Evolutionary conservation across 2,113 vertebrate species (phyloP).

Genomic region (Arvicanthis niloticus): DNA sequence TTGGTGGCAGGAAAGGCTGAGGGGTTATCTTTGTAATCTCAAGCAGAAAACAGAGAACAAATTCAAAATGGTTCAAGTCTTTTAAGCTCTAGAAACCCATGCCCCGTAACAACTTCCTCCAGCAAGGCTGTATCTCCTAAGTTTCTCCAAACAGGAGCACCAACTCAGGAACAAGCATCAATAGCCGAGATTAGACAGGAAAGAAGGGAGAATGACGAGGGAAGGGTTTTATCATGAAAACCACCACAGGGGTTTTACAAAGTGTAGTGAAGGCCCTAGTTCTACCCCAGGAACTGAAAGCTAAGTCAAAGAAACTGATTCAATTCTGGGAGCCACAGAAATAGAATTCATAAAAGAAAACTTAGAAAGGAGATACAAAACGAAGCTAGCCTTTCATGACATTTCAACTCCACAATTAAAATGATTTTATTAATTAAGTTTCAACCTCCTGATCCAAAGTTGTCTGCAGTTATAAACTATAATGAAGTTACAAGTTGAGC

Average conservation of each 20-base stretch:
- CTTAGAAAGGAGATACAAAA: not conserved
- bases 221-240: not conserved
- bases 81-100: not conserved
- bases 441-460: not conserved
- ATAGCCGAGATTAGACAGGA: not conserved
- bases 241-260: not conserved
- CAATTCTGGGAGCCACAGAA: not conserved
- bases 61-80: not conserved
- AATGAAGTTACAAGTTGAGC: slow-evolving; percentile 6
- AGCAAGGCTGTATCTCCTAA: not conserved
- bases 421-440: not conserved
- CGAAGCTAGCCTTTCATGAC: not conserved
- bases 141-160: not conserved
- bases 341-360: not conserved
- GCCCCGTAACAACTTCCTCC: not conserved
- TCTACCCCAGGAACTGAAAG: not conserved
- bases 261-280: not conserved
- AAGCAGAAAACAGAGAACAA: not conserved
- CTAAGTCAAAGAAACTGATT: not conserved
- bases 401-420: slow-evolving; percentile 11
- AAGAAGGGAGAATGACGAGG: too few species aligned
- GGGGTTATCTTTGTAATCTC: rapidly evolving
- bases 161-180: not conserved
- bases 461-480: not conserved
- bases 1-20: not conserved